Evolutionary conservation across 2,888 invertebrate genomes (phyloP).

Genomic region (Meta bourneti): DNA sequence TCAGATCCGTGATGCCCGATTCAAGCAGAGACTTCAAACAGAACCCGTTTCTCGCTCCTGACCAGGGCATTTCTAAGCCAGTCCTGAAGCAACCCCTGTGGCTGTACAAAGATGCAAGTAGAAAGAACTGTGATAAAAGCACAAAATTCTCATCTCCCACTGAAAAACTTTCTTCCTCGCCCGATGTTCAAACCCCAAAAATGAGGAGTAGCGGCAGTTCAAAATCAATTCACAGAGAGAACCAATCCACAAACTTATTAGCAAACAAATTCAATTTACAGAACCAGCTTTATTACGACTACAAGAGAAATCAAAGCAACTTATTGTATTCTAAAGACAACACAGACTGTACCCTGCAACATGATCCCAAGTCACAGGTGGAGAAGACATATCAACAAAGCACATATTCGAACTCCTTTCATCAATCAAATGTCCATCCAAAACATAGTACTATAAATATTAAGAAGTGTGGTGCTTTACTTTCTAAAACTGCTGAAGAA

Average conservation of each 20-base stretch:
- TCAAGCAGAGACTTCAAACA: slow-evolving; percentile 16
- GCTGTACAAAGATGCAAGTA: slow-evolving; percentile 24
- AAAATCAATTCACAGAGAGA: slow-evolving; percentile 19
- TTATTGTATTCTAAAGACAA: slow-evolving; percentile 6
- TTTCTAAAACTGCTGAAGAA: slow-evolving; percentile 45
- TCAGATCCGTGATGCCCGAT: slow-evolving; percentile 20
- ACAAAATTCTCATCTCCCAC: slow-evolving; percentile 34
- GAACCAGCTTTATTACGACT: slow-evolving; percentile 9
- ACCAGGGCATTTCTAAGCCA: slow-evolving; percentile 5
- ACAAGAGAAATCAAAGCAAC: slow-evolving; percentile 33
- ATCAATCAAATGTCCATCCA: slow-evolving; percentile 29
- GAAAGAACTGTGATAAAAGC: slow-evolving; percentile 54
- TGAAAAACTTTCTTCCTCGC: slow-evolving; percentile 38
- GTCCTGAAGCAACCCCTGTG: slow-evolving; percentile 34
- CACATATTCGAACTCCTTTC: not conserved
- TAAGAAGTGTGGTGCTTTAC: slow-evolving; percentile 69
- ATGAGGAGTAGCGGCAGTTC: not conserved
- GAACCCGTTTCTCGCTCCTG: slow-evolving; percentile 24
- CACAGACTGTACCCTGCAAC: slow-evolving; percentile 7
- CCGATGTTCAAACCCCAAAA: slow-evolving; percentile 25
- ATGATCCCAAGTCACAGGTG: not conserved
- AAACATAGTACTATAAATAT: slow-evolving; percentile 66
- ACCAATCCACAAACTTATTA: slow-evolving; percentile 19
- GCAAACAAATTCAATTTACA: slow-evolving; percentile 34
- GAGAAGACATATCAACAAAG: slow-evolving; percentile 54